Evolutionary conservation across 2,888 invertebrate species (phyloP).

Genomic region (Serrognathus titanus): DNA sequence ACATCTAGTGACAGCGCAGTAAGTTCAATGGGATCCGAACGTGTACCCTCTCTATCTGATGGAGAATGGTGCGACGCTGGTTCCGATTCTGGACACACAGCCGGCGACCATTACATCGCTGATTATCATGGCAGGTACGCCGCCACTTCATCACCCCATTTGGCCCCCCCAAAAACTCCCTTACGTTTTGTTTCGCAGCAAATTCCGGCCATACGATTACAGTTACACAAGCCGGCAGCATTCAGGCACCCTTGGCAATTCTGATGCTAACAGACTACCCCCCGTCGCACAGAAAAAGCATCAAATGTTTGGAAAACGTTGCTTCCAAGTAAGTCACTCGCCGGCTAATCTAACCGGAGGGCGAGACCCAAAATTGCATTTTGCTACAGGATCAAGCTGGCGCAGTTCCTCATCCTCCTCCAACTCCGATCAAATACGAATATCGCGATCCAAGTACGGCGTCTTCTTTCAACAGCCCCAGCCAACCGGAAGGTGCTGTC

Average conservation of each 20-base stretch:
- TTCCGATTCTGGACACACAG: slow-evolving; percentile 72
- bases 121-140: slow-evolving; percentile 65
- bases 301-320: slow-evolving; percentile 87
- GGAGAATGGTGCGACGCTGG: slow-evolving; percentile 88
- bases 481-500: slow-evolving; percentile 49
- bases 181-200: slow-evolving; percentile 45
- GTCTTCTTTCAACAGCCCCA: slow-evolving; percentile 38
- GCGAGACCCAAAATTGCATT: background rate
- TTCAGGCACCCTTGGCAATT: slow-evolving; percentile 40
- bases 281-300: slow-evolving; percentile 85
- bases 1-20: slow-evolving; percentile 89
- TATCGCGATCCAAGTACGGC: slow-evolving; percentile 49
- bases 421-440: slow-evolving; percentile 56
- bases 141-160: background rate
- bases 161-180: background rate
- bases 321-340: slow-evolving; percentile 62
- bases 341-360: too few species aligned
- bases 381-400: slow-evolving; percentile 34
- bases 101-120: slow-evolving; percentile 63
- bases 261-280: slow-evolving; percentile 56
- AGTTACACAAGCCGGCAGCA: slow-evolving; percentile 56
- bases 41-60: slow-evolving; percentile 83
- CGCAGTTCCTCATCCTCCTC: slow-evolving; percentile 34
- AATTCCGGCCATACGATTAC: slow-evolving; percentile 73
- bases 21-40: slow-evolving; percentile 88